Base-by-base conservation (phyloP, 2,113 vertebrate species). In the Etheostoma cragini region DNA sequence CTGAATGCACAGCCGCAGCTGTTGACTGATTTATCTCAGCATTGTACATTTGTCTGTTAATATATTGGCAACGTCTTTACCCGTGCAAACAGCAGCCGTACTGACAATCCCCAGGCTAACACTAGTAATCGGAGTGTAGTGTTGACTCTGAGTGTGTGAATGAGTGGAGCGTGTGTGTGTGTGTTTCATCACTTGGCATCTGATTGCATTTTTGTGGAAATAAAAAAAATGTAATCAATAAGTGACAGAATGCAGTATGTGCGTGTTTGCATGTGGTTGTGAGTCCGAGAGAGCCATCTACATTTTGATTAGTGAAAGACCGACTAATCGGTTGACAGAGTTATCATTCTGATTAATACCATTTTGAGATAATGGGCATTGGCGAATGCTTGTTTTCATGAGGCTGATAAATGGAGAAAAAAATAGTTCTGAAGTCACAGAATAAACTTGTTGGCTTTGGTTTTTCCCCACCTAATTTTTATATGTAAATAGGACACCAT, bases 51-150 rank as follows among this genome's bases (percentile, higher is more conserved):
- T 68, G 10, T 63, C 71, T 33, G 52, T 26, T 73, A 62, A 78
- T 81, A 75, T 81, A 88, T 80, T 13, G 57, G 64, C 60, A 6
- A 10, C 46, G 6, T 22, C n/a, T 63, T 72, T 42, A 58, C 38
- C 14, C 0, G 13, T 57, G 53, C 49, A 78, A 70, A 83, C 70
- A 67, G 42, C 78, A 38, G 65, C 53, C 57, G 17, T 1, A 1
- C 62, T 14, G 57, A 64, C 70, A 80, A 85, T 56, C 80, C 62
- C 47, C 62, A 8, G 52, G 15, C 62, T 33, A 21, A 67, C 17
- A 35, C 63, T 1, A 1, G n/a, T 69, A 21, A 24, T 49, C 19
- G 65, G 10, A 80, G 61, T 11, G 56, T n/a, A 35, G 45, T 10
- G 5, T 22, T 82, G 56, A 75, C 35, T 66, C 33, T 17, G 33